Conservation (phyloP, 2,797 vertebrate genomes). For the Pelochelys cantorii region DNA sequence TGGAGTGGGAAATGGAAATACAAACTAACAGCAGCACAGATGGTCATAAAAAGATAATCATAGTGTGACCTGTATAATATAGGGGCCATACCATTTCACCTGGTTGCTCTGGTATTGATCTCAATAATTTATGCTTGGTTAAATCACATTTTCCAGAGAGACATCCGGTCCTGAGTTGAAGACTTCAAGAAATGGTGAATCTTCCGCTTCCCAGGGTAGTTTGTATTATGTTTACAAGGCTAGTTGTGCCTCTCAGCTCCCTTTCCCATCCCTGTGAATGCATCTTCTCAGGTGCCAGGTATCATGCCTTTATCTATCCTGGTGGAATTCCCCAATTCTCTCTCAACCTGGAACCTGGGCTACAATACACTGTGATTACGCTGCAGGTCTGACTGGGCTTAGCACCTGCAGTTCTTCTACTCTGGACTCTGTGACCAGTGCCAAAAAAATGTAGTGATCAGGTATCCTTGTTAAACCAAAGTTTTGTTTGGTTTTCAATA, state of each 20-base stretch:
- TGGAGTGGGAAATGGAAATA: constrained; percentile 2
- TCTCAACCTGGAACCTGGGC: background rate
- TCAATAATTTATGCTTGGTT: background rate
- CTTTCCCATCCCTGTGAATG: background rate
- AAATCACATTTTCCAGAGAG: background rate
- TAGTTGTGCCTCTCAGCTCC: background rate
- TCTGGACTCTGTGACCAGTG: background rate
- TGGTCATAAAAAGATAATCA: background rate
- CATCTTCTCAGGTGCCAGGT: background rate
- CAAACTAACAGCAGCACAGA: background rate
- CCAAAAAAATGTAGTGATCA: background rate
- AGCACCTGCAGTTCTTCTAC: background rate
- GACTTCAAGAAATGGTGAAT: background rate
- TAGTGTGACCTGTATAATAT: background rate
- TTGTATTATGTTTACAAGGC: background rate
- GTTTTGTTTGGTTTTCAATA: background rate
- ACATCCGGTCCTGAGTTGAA: background rate
- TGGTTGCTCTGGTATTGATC: background rate
- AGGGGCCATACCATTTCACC: background rate
- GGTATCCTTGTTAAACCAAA: background rate
- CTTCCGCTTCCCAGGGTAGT: background rate
- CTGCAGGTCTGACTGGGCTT: background rate
- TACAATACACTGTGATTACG: background rate
- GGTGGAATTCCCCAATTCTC: background rate
- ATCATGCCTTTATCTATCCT: background rate